Evolutionary conservation across 2,888 invertebrate genomes (phyloP).

Genomic region (Abrostola triplasia): DNA sequence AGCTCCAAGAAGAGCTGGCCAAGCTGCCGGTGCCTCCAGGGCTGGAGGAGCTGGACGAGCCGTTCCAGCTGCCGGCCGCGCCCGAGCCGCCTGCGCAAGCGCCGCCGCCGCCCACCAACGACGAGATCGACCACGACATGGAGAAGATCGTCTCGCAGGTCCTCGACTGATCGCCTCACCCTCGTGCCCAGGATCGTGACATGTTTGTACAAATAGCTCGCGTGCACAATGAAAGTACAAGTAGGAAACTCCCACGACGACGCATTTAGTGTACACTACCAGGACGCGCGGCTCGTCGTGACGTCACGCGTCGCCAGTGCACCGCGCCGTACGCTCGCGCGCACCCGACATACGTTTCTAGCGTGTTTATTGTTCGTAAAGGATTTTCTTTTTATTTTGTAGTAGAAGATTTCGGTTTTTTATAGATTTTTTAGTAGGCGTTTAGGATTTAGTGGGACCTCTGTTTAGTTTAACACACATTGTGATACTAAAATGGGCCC

Average conservation of each 20-base stretch:
- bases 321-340: constrained; percentile 19
- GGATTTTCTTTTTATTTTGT: constrained; percentile 71
- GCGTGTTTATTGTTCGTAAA: constrained; percentile 63
- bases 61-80: constrained; percentile 81
- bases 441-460: constrained; percentile 77
- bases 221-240: constrained; percentile 60
- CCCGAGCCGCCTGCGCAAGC: constrained; percentile 71
- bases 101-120: constrained; percentile 70
- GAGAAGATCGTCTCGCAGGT: constrained; percentile 93
- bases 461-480: constrained; percentile 81
- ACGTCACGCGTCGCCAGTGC: constrained; percentile 20
- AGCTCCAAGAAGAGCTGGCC: constrained; percentile 95
- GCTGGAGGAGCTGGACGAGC: constrained; percentile 91
- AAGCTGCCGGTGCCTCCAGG: constrained; percentile 94
- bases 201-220: constrained; percentile 11
- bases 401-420: constrained; percentile 73
- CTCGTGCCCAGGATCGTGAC: constrained; percentile 20
- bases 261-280: constrained; percentile 43
- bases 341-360: constrained; percentile 45
- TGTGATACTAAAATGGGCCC: constrained; percentile 85
- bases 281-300: not conserved
- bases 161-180: constrained; percentile 63
- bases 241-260: constrained; percentile 37
- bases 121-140: constrained; percentile 92
- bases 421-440: constrained; percentile 76